phyloP scores from a whole-genome alignment of 1,140 invertebrate species.

The Elysia chlorotica region DNA sequence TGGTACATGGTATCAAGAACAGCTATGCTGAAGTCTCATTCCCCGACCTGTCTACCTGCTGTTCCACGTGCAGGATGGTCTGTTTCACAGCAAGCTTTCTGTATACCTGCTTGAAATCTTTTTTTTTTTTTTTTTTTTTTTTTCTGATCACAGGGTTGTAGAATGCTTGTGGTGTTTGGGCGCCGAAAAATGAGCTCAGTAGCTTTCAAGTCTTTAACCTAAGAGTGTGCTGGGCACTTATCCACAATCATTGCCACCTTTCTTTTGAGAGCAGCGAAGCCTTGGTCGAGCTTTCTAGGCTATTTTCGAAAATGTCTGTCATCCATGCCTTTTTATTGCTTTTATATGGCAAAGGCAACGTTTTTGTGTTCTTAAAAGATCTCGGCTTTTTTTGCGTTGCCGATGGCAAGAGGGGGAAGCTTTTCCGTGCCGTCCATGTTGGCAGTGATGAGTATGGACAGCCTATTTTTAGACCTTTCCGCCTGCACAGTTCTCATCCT shows the following conservation, averaged over 20 bases:
- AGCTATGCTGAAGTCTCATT: not conserved
- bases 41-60: not conserved
- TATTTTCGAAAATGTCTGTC: conserved; percentile 9
- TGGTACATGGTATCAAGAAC: too few species aligned
- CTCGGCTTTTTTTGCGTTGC: conserved; percentile 61
- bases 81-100: not conserved
- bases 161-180: not conserved
- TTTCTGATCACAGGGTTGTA: not conserved
- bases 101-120: not conserved
- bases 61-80: not conserved
- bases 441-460: conserved; percentile 60
- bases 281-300: not conserved
- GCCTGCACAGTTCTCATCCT: conserved; percentile 14
- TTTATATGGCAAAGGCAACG: conserved; percentile 30
- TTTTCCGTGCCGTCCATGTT: conserved; percentile 60
- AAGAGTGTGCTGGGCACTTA: conserved; percentile 13
- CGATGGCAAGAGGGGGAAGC: conserved; percentile 62
- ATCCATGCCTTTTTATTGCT: conserved; percentile 8
- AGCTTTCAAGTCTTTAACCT: not conserved
- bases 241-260: conserved; percentile 1
- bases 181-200: not conserved
- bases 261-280: not conserved
- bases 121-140: too few species aligned
- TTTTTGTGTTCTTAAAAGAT: conserved; percentile 61
- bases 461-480: conserved; percentile 62